Conservation (phyloP, 2,888 invertebrate species). For the Herminia tarsipennalis region DNA sequence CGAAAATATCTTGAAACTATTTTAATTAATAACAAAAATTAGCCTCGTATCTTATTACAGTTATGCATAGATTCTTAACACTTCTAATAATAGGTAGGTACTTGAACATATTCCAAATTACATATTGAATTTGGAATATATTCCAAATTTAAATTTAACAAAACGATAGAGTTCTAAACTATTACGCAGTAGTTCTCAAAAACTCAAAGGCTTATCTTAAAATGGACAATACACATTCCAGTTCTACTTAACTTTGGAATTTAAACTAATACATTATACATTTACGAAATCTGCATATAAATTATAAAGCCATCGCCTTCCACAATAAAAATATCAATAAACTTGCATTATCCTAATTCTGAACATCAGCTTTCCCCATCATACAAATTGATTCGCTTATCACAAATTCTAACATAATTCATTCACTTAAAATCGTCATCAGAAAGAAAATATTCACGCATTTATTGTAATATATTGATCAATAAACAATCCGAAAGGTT, state of each 20-base stretch:
- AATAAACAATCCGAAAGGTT: conserved; percentile 38
- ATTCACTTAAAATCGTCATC: conserved; percentile 39
- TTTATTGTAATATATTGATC: conserved; percentile 41
- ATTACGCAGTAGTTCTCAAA: too few relatives aligned
- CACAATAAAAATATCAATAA: conserved; percentile 39
- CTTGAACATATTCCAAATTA: too few relatives aligned
- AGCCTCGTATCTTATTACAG: too few relatives aligned
- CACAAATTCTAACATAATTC: conserved; percentile 38
- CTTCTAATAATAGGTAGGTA: too few relatives aligned
- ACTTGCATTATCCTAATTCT: conserved; percentile 38
- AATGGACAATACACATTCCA: neutral
- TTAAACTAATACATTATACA: conserved; percentile 9
- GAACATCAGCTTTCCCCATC: conserved; percentile 32
- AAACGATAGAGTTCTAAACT: too few relatives aligned
- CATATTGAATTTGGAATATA: too few relatives aligned
- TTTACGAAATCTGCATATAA: conserved; percentile 27
- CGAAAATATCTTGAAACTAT: too few relatives aligned
- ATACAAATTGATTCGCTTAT: conserved; percentile 41
- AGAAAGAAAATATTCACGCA: conserved; percentile 37
- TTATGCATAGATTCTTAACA: too few relatives aligned
- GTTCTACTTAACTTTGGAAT: neutral
- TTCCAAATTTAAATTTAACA: too few relatives aligned
- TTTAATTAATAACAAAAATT: too few relatives aligned
- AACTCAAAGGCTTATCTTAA: neutral
- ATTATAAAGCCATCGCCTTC: conserved; percentile 26